Conservation (phyloP, 2,797 vertebrate species). For the Fistularia commersonii region DNA sequence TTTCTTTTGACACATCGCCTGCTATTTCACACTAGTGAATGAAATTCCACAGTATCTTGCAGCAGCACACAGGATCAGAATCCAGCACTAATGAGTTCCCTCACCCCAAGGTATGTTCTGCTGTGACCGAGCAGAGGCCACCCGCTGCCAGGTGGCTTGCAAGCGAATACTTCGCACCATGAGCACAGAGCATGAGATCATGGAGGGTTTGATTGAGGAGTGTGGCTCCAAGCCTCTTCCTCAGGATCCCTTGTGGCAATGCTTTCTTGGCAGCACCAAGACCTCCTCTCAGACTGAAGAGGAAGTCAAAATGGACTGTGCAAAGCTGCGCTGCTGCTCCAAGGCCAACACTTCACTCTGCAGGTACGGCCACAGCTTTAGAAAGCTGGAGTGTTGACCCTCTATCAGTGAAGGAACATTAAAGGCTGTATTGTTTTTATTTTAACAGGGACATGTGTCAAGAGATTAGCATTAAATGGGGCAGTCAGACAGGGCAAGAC, state of each 20-base stretch:
- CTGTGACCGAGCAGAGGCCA: slow-evolving; percentile 91
- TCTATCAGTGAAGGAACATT: no score
- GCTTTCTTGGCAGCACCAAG: slow-evolving; percentile 90
- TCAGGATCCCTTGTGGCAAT: slow-evolving; percentile 98
- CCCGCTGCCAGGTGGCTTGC: slow-evolving; percentile 88
- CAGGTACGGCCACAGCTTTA: slow-evolving; percentile 71
- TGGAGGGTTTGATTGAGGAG: slow-evolving; percentile 90
- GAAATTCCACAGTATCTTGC: background rate
- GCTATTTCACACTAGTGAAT: background rate
- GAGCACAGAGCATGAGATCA: slow-evolving; percentile 97
- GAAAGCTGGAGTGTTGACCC: no score
- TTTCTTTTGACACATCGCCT: no score
- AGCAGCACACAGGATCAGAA: background rate
- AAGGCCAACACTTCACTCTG: slow-evolving; percentile 95
- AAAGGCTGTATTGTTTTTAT: background rate
- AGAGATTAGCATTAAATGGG: slow-evolving; percentile 96
- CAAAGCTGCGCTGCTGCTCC: slow-evolving; percentile 96
- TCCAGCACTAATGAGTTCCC: background rate
- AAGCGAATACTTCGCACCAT: slow-evolving; percentile 91
- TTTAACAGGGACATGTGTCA: slow-evolving; percentile 87
- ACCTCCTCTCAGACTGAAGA: slow-evolving; percentile 84
- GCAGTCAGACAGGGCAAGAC: slow-evolving; percentile 95
- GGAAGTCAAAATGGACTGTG: slow-evolving; percentile 90
- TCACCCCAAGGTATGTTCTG: slow-evolving; percentile 86
- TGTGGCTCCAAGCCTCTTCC: slow-evolving; percentile 93